A percentile compares a stretch with the other conserved stretches of the same genome.
These are phyloP conservation scores for Spinus pinus DNA, from an alignment of 2,797 vertebrate genomes.

Conservation along the genomic window DNA sequence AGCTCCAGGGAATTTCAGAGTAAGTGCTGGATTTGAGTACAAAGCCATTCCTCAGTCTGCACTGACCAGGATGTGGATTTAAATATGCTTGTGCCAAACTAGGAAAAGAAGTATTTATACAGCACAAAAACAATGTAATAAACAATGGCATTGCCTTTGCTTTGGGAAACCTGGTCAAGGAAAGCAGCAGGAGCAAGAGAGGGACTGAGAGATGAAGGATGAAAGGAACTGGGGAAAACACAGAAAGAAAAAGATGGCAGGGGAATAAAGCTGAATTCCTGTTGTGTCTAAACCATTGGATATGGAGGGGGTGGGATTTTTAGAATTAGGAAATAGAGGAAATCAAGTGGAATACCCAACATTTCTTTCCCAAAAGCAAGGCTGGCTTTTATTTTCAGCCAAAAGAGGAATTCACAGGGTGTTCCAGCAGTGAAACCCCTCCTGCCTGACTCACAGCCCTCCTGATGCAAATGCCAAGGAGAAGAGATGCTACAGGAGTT, in stretches of 20 bases:
- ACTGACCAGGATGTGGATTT: background rate
- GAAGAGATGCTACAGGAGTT: background rate
- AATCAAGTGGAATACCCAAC: rapidly evolving
- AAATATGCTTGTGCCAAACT: background rate
- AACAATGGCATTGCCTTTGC: background rate
- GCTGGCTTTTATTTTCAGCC: background rate
- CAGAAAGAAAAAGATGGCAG: no score
- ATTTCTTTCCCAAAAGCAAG: background rate
- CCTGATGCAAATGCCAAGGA: background rate
- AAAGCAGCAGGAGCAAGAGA: background rate
- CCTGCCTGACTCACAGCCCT: background rate
- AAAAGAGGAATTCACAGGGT: background rate
- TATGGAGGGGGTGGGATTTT: background rate
- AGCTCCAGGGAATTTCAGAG: background rate
- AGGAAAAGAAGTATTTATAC: background rate
- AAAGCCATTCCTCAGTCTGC: background rate
- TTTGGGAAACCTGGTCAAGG: background rate
- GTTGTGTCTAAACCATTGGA: background rate
- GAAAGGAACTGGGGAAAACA: background rate
- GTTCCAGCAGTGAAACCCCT: background rate
- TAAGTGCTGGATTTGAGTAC: background rate
- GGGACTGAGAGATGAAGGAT: background rate
- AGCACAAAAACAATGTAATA: rapidly evolving
- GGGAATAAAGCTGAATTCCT: background rate
- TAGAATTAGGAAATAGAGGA: background rate